phyloP scores from a whole-genome alignment of 2,113 vertebrate species.

The Ahaetulla prasina region DNA sequence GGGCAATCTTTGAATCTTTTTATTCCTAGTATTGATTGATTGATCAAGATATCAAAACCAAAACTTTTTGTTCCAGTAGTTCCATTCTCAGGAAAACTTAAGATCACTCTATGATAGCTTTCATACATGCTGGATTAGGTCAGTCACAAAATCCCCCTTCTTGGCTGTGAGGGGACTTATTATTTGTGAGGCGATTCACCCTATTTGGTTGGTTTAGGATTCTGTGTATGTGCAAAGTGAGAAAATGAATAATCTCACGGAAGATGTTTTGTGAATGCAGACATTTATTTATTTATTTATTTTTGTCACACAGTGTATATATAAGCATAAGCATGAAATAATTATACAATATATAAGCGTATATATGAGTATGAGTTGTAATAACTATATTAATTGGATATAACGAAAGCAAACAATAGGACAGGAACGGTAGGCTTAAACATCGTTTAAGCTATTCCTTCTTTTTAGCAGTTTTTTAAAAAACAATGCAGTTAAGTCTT shows the following conservation, averaged over 20 bases:
- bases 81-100: background rate
- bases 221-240: background rate
- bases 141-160: background rate
- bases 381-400: too few species aligned
- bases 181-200: background rate
- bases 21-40: background rate
- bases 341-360: too few species aligned
- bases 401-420: too few species aligned
- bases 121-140: background rate
- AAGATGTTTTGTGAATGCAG: background rate
- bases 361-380: too few species aligned
- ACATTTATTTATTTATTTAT: too few species aligned
- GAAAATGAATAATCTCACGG: background rate
- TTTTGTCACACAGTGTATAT: too few species aligned
- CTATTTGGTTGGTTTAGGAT: background rate
- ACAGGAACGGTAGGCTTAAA: too few species aligned
- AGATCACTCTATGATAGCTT: background rate
- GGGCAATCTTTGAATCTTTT: background rate
- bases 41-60: background rate
- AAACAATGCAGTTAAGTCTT: background rate
- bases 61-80: background rate
- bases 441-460: background rate
- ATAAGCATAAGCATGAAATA: too few species aligned
- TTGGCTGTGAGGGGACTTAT: background rate
- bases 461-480: background rate